Percentiles rank a stretch among this genome's conserved stretches.
These are phyloP conservation scores for Dasypus novemcinctus DNA, from an alignment of 2,113 vertebrate species.

Conservation along the genomic window DNA sequence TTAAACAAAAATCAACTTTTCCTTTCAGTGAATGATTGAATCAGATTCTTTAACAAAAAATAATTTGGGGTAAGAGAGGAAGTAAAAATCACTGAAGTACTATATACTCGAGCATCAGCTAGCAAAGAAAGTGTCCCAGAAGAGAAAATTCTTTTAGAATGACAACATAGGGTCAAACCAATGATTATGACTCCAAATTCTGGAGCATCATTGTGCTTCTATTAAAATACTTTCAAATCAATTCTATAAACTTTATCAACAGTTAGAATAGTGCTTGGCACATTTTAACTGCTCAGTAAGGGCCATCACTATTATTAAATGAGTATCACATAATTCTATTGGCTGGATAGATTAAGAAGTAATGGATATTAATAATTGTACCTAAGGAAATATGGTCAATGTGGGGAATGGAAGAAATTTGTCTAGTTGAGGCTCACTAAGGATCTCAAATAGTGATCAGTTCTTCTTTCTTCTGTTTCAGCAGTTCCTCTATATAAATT, in stretches of 20 bases:
- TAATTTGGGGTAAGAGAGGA: not conserved
- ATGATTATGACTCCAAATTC: not conserved
- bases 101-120: not conserved
- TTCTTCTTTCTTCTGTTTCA: not conserved
- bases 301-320: not conserved
- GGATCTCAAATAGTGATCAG: not conserved
- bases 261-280: not conserved
- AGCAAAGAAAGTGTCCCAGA: not conserved
- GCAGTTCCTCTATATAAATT: not conserved
- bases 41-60: not conserved
- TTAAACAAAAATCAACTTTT: not conserved
- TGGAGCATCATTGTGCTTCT: not conserved
- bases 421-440: not conserved
- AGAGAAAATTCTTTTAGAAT: not conserved
- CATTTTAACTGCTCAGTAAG: not conserved
- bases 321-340: not conserved
- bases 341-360: not conserved
- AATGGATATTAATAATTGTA: not conserved
- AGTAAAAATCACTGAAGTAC: not conserved
- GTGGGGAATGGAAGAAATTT: not conserved
- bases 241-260: not conserved
- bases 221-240: not conserved
- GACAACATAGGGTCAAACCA: not conserved
- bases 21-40: not conserved
- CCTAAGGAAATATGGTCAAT: not conserved